Base-by-base conservation (phyloP, 2,797 vertebrate species). In the Sebastes iracundus region DNA sequence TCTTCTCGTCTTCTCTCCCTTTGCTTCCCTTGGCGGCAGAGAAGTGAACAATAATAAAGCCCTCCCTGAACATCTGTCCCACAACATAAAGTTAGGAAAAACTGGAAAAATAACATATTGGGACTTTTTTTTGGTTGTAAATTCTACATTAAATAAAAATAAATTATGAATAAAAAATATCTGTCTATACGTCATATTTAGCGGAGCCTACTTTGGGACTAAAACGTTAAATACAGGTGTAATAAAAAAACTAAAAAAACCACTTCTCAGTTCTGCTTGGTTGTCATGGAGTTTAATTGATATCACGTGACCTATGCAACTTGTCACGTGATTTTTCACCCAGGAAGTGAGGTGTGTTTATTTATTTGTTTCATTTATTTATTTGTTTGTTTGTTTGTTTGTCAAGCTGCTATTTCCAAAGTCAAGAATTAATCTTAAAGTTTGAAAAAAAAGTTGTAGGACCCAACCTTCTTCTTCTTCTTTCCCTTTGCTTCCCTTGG, bases 41-140 rank as follows among this genome's bases (percentile, higher is more conserved):
- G 60, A n/a, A 52, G 88, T 46, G 66, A 81, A 81, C 75, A 77
- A 14, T 42, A 42, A 42, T 42, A 14, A 49, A 84, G 82, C 77
- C 87, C 81, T 90, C 88, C 85, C 86, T 79, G 71, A 80, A 79
- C 81, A 72, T 81, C 56, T 83, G 84, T 80, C 42, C 6, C 30
- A 14, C 11, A 38, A 30, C 67, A 38, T 7, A 77, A 81, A 68
- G 60, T 78, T 27, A 11, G 27, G 6, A 8, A 72, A 53, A 38
- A 2, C 3, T 5, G 18, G 3, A 2, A 7, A 55, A 5, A 28
- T 2, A 0, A 20, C 4, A 25, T 4, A 14, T 6, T 18, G 23
- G 10, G 6, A 8, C 4, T 22, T 22, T 22, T n/a, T 63, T 4
- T 14, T n/a, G n/a, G n/a, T n/a, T n/a, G n/a, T n/a, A 13, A 3